Evolutionary conservation across 1,140 invertebrate genomes (phyloP), one percentile per base, ranked within the genome.

Genomic region (Atta cephalotes): DNA sequence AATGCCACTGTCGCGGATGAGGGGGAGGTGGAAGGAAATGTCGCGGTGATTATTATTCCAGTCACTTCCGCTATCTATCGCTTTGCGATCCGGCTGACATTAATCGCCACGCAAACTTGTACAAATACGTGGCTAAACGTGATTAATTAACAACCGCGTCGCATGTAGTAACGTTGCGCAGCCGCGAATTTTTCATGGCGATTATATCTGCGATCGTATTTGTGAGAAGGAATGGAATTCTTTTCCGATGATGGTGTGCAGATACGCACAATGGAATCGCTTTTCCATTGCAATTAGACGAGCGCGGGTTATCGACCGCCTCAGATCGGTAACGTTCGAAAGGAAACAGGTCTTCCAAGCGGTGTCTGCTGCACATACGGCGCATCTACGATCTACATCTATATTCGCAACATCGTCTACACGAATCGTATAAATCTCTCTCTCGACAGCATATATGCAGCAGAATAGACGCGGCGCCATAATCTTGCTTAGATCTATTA

Each of bases 401-500:
- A 39, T 45, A 53, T 66, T 49, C 39, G 45, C 39, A 21, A 66
- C 35, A 79, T 21, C 39, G 25, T 66, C 45, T 60, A 65, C 79
- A 45, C 65, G 35, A 72, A 25, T 88, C 53, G 28, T 35, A 74
- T 70, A 45, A 31, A 35, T 77, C 39, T 45, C 39, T 45, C 39
- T 45, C 35, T 21, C 16, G 14, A n/a, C 39, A 58, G 51, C 14
- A 39, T 39, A n/a, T 25, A n/a, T 45, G 16, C 58, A 31, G 14
- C 21, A 25, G 25, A 76, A 14, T 12, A 35, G 62, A 77, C 63
- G 45, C 60, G 51, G 31, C 49, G 56, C 78, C 21, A 68, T 87
- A 63, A 93, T 92, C 91, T 93, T 92, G 92, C 77, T 88, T 89
- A 91, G 90, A 93, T 93, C 84, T 78, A 62, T 53, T 89, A 88